Evolutionary conservation across 92 coral and sea anemone genomes (phyloP), one percentile per base, ranked within the genome.

Genomic region (Virgularia gustaviana): DNA sequence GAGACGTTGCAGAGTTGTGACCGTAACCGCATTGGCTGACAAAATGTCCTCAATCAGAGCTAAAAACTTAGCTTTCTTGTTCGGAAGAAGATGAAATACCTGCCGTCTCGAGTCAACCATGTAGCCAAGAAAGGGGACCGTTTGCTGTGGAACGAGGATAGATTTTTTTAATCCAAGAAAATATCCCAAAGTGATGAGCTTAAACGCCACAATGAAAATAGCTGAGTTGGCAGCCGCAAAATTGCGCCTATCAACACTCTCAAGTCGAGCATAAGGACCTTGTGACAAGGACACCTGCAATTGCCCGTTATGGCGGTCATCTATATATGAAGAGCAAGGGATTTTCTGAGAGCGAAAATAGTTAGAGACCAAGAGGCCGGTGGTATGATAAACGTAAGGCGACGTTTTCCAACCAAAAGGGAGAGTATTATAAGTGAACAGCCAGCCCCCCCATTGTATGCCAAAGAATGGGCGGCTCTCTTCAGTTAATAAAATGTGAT

Each of bases 361-460:
- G 28, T 51, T 70, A 25, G 76, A 49, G 19, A 32, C 30, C 32
- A 70, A 38, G 1, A 70, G 42, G 31, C 74, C 54, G 51, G 28
- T 44, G 30, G 31, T 47, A 49, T 11, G 76, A 41, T 12, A 70
- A 65, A 16, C 23, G 11, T 13, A 35, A n/a, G n/a, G n/a, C n/a
- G n/a, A n/a, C n/a, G n/a, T n/a, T n/a, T n/a, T n/a, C n/a, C n/a
- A n/a, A n/a, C n/a, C n/a, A n/a, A n/a, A n/a, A n/a, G n/a, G n/a
- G n/a, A n/a, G n/a, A n/a, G n/a, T n/a, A n/a, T n/a, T 49, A 25
- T 54, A 32, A 0, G 38, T 16, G n/a, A 71, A 71, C 23, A 15
- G 1, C 77, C 76, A 70, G 1, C 70, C 70, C 3, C 76, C 70
- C 76, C 76, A 44, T 23, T 73, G 79, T 16, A 58, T 58, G 7